These are phyloP conservation scores for Apostichopus californicus DNA, from an alignment of 35 echinoderm and acorn worm species.

Conservation along the genomic window DNA sequence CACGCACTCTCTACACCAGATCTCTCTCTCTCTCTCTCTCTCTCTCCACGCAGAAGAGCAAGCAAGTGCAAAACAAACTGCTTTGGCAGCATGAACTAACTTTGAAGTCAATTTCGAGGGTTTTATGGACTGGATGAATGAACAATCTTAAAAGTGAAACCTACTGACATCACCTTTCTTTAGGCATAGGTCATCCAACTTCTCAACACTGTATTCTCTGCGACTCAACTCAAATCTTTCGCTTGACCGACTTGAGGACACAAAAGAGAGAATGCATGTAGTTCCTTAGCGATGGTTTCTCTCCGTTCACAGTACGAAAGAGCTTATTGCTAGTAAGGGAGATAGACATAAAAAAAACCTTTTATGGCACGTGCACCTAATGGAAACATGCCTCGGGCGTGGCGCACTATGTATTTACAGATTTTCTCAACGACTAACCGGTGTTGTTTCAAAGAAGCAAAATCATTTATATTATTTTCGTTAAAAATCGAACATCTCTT, in stretches of 20 bases:
- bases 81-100: background rate
- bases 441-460: background rate
- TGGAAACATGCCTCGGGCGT: constrained; percentile 42
- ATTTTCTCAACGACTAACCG: background rate
- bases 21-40: background rate
- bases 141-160: constrained; percentile 4
- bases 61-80: background rate
- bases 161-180: background rate
- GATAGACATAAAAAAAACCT: background rate
- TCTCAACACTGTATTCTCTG: background rate
- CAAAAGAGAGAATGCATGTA: background rate
- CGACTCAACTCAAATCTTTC: background rate
- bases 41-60: background rate
- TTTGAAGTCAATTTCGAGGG: constrained; percentile 2
- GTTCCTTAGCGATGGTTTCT: background rate
- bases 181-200: background rate
- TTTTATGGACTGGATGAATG: background rate
- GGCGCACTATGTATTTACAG: constrained; percentile 22
- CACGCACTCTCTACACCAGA: too few species aligned
- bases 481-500: background rate
- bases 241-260: constrained; percentile 6
- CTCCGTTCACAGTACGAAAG: background rate
- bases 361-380: constrained; percentile 25
- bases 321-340: background rate
- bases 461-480: background rate